Evolutionary conservation across 1,140 invertebrate genomes (phyloP).

Genomic region (Stratiolaelaps scimitus): DNA sequence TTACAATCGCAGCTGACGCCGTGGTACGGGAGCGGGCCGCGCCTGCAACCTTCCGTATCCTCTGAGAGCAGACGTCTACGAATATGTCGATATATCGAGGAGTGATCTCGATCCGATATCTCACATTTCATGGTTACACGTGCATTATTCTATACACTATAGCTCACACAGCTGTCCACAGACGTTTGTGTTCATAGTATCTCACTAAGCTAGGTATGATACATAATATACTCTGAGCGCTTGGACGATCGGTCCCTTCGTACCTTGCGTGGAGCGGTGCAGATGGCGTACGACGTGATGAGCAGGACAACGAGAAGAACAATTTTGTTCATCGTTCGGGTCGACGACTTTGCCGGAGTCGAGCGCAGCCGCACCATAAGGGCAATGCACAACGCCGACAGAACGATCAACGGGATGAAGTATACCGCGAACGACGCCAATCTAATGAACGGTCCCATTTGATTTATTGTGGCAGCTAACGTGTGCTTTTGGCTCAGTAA

Average conservation of each 20-base stretch:
- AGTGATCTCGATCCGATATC: neutral
- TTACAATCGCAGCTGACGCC: too few species aligned
- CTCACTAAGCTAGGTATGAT: neutral
- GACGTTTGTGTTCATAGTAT: neutral
- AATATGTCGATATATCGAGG: neutral
- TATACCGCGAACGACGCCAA: too few species aligned
- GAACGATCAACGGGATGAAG: neutral
- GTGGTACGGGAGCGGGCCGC: too few species aligned
- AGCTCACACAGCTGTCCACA: neutral
- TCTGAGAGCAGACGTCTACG: too few species aligned
- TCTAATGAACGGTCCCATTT: too few species aligned
- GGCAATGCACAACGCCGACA: neutral
- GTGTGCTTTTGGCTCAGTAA: too few species aligned
- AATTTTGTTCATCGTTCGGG: neutral
- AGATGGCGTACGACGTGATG: constrained; percentile 1
- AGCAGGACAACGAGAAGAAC: constrained; percentile 2
- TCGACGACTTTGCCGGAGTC: constrained; percentile 3
- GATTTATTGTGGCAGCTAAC: too few species aligned
- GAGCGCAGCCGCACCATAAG: neutral
- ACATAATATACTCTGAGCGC: neutral
- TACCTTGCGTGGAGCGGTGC: neutral
- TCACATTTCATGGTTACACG: neutral
- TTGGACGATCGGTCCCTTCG: neutral
- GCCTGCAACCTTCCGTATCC: too few species aligned
- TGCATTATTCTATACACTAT: neutral